phyloP scores from a whole-genome alignment of 2,113 vertebrate genomes.

The Ailurus styani region DNA sequence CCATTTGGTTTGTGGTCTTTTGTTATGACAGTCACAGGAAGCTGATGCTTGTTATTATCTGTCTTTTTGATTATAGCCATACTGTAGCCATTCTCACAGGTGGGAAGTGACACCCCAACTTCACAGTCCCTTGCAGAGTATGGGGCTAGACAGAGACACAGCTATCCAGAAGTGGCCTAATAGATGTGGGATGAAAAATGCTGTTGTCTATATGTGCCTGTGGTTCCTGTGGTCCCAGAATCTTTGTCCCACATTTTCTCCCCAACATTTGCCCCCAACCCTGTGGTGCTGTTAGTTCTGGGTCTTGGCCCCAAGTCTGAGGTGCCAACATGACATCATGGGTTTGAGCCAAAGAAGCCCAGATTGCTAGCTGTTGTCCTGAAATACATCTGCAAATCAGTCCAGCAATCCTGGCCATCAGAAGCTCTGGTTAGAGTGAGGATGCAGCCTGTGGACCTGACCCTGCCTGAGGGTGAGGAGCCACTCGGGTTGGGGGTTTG shows the following conservation, averaged over 20 bases:
- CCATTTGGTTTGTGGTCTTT: not conserved
- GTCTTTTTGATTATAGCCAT: not conserved
- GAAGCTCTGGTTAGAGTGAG: not conserved
- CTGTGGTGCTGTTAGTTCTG: not conserved
- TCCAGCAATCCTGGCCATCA: not conserved
- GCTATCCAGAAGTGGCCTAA: not conserved
- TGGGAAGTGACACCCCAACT: not conserved
- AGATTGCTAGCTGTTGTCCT: not conserved
- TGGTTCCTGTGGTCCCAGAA: not conserved
- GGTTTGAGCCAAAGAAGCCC: not conserved
- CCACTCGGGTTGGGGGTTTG: not conserved
- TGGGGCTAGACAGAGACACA: not conserved
- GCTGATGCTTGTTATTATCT: not conserved
- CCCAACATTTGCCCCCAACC: not conserved
- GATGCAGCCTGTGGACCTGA: not conserved
- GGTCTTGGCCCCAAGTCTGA: not conserved
- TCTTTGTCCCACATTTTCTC: not conserved
- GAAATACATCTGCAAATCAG: not conserved
- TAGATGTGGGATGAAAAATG: not conserved
- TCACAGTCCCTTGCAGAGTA: not conserved
- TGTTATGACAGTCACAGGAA: not conserved
- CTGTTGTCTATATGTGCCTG: not conserved
- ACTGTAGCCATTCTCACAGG: not conserved
- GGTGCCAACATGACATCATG: not conserved
- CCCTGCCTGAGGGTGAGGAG: not conserved